Evolutionary conservation across 2,113 vertebrate species (phyloP), one percentile per base, ranked within the genome.

Genomic region (Lophius piscatorius): DNA sequence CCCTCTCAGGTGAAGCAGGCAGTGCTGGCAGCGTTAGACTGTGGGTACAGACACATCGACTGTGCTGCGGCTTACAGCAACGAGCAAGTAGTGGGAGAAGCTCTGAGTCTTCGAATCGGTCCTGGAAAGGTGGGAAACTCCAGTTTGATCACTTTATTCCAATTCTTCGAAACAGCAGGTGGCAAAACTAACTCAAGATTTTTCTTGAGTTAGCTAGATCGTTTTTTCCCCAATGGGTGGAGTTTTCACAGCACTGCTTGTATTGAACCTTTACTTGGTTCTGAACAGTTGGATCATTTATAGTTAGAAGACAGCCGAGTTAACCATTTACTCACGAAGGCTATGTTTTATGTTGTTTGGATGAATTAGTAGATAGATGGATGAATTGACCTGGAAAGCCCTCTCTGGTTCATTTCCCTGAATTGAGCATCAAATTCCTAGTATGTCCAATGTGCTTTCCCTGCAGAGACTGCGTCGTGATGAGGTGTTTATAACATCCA

Each of bases 31-130:
- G 90, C 91, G 45, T 78, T 92, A 23, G 88, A 89, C 63, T 85
- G 83, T 21, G 90, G 90, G 2, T 93, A 92, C 79, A 87, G 80
- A 56, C 90, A 92, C 80, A 71, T 92, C 3, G 92, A 93, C 74
- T 92, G 91, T 17, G 90, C 92, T 22, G 86, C 84, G 6, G 87
- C 78, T 16, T 93, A 92, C 61, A 29, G 79, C 40, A 93, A 92
- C 24, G 91, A 92, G 33, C 62, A 69, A 54, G 91, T 91, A 70
- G 83, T 93, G 31, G 92, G 91, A 46, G 85, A 86, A 10, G 92
- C 81, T 42, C 60, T 92, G 56, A 46, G 63, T 64, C 59, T 84
- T 24, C 58, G 78, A 61, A 41, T 91, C 10, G 89, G 88, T 10
- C 56, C 77, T 3, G 87, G 80, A 16, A 92, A 92, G 85, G 90